These are phyloP conservation scores for Alectoris magna DNA, from an alignment of 2,797 vertebrate genomes.

Conservation along the genomic window DNA sequence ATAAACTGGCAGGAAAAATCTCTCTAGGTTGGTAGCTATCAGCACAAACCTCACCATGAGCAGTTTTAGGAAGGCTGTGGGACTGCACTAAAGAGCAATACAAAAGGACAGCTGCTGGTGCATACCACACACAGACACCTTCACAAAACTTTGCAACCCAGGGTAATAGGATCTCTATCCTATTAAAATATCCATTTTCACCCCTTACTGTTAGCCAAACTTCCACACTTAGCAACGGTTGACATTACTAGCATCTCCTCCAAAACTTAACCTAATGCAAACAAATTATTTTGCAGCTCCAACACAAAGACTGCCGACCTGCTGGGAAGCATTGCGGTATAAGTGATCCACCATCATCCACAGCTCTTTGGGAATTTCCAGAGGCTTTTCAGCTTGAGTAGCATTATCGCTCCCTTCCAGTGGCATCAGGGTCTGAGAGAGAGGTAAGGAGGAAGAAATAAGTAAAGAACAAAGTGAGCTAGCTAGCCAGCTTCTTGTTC, in stretches of 20 bases:
- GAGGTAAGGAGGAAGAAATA: background rate
- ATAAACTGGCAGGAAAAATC: background rate
- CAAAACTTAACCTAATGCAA: background rate
- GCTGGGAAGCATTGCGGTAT: conserved; percentile 88
- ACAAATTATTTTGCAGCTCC: background rate
- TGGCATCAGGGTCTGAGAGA: conserved; percentile 80
- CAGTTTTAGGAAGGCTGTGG: background rate
- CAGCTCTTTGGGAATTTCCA: conserved; percentile 95
- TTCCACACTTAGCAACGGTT: accelerated
- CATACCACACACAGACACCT: background rate
- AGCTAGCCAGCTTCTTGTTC: background rate
- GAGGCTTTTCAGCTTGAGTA: conserved; percentile 81
- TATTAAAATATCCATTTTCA: background rate
- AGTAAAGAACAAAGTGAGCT: background rate
- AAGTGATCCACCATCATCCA: conserved; percentile 98
- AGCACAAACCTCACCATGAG: background rate
- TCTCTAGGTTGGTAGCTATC: background rate
- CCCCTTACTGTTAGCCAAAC: background rate
- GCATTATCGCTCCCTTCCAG: conserved; percentile 41
- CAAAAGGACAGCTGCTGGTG: background rate
- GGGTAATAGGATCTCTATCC: background rate
- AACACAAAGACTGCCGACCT: conserved; percentile 79
- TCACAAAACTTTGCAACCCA: accelerated
- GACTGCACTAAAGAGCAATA: background rate
- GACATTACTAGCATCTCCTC: background rate